These are phyloP conservation scores for Enteromius mattozi DNA, from an alignment of 2,797 vertebrate species.

Conservation along the genomic window DNA sequence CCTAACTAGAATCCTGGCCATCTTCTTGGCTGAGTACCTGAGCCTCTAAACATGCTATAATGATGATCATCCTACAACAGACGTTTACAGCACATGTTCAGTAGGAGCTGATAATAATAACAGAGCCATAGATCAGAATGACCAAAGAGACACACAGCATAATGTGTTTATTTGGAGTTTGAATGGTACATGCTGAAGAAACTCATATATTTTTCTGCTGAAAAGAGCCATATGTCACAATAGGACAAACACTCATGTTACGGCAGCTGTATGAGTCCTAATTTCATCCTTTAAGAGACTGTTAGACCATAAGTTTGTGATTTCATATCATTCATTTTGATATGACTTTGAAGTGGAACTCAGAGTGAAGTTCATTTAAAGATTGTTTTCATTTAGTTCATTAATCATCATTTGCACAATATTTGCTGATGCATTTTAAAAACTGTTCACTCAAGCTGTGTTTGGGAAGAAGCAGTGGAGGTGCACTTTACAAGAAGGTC, in stretches of 20 bases:
- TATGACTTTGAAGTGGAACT: background rate
- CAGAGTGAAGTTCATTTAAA: background rate
- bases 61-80: background rate
- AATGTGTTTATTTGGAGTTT: constrained; percentile 20
- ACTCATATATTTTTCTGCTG: constrained; percentile 33
- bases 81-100: constrained; percentile 1
- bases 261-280: constrained; percentile 14
- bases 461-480: background rate
- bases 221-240: constrained; percentile 49
- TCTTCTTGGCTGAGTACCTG: constrained; percentile 87
- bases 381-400: constrained; percentile 4
- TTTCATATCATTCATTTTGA: background rate
- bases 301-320: background rate
- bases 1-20: constrained; percentile 84
- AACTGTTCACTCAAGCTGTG: background rate
- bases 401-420: constrained; percentile 6
- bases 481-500: constrained; percentile 1
- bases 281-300: background rate
- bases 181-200: background rate
- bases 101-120: constrained; percentile 1
- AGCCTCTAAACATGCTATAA: constrained; percentile 71
- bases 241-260: background rate
- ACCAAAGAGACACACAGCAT: constrained; percentile 23
- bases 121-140: constrained; percentile 17
- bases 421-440: constrained; percentile 6